phyloP scores from a whole-genome alignment of 2,888 invertebrate genomes.

The Ephialtes manifestator region DNA sequence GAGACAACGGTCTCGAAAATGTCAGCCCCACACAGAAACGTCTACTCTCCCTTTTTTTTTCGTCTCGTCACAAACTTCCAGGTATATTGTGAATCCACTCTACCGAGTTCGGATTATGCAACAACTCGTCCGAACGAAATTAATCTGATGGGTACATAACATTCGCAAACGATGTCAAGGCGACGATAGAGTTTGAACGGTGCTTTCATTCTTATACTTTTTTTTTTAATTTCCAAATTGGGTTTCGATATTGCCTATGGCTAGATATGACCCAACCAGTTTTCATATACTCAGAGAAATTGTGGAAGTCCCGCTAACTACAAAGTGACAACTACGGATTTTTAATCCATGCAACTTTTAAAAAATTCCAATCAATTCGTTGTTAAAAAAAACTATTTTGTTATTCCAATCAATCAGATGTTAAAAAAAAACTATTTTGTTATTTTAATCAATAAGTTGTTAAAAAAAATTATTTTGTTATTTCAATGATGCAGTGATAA shows the following conservation, averaged over 20 bases:
- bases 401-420: no score
- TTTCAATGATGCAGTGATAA: no score
- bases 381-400: no score
- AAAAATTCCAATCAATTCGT: no score
- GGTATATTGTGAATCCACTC: constrained; percentile 73
- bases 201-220: neutral
- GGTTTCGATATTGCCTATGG: neutral
- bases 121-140: constrained; percentile 63
- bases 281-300: neutral
- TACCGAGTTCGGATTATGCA: constrained; percentile 72
- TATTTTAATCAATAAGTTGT: no score
- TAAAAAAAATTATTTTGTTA: no score
- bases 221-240: neutral
- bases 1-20: neutral
- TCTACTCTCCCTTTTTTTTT: neutral
- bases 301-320: no score
- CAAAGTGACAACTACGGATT: no score
- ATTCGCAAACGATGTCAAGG: constrained; percentile 68
- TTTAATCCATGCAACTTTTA: no score
- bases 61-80: constrained; percentile 37
- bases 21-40: constrained; percentile 51
- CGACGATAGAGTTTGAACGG: constrained; percentile 28
- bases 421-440: no score
- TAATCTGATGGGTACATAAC: constrained; percentile 60
- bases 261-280: neutral